Evolutionary conservation across 2,888 invertebrate genomes (phyloP).

Genomic region (Drosophila austrosaltans): DNA sequence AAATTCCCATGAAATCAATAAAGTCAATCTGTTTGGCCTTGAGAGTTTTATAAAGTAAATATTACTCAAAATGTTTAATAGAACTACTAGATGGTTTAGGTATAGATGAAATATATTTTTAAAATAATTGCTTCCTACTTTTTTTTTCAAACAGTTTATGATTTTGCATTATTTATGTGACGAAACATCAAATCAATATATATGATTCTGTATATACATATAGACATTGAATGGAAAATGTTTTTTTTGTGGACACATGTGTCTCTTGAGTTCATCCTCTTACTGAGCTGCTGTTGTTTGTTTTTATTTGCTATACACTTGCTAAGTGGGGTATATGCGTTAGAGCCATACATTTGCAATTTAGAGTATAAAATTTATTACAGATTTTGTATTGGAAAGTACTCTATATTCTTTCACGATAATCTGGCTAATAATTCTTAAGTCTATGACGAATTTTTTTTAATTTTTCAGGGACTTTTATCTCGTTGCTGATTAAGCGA

Average conservation of each 20-base stretch:
- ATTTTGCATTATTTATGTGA: conserved; percentile 36
- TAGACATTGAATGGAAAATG: conserved; percentile 36
- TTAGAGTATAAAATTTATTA: background rate
- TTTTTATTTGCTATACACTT: conserved; percentile 6
- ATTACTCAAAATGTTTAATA: too few species aligned
- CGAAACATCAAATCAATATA: conserved; percentile 36
- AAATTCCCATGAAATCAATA: background rate
- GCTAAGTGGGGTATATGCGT: background rate
- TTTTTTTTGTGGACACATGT: conserved; percentile 27
- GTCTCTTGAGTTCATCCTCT: conserved; percentile 38
- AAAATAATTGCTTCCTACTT: background rate
- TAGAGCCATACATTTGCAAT: background rate
- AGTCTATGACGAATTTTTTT: too few species aligned
- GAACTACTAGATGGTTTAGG: too few species aligned
- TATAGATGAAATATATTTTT: background rate
- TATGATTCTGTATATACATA: background rate
- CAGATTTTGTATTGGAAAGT: too few species aligned
- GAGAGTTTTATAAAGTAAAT: background rate
- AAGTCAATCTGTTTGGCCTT: background rate
- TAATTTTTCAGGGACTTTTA: too few species aligned
- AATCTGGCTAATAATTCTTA: too few species aligned
- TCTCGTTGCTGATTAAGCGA: too few species aligned
- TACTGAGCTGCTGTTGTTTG: conserved; percentile 14
- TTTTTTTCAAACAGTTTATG: conserved; percentile 2
- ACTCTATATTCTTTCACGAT: too few species aligned